Percentiles rank a stretch among this genome's conserved stretches.
phyloP scores from a whole-genome alignment of 2,113 vertebrate genomes.

The Sinocyclocheilus rhinocerous region DNA sequence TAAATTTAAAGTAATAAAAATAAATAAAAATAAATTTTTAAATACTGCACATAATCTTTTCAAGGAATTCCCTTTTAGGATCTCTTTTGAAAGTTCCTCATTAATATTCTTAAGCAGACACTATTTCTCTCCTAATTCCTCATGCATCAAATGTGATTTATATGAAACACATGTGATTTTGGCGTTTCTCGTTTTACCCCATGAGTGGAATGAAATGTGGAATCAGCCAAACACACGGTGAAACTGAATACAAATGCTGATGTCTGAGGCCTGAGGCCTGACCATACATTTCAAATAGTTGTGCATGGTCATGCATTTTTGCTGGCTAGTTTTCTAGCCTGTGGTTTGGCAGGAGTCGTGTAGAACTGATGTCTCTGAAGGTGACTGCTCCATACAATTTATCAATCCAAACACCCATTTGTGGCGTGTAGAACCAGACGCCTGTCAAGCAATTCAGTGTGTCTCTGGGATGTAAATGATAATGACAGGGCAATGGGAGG shows the following conservation, averaged over 20 bases:
- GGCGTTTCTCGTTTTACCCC: conserved; percentile 45
- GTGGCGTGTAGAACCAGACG: conserved; percentile 43
- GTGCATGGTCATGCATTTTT: conserved; percentile 59
- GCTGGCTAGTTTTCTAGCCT: conserved; percentile 48
- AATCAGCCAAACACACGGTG: conserved; percentile 50
- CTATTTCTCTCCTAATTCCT: conserved; percentile 39
- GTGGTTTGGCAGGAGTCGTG: conserved; percentile 53
- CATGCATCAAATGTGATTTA: conserved; percentile 42
- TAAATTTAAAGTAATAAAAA: not conserved
- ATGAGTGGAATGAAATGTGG: conserved; percentile 48
- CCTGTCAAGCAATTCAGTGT: conserved; percentile 37
- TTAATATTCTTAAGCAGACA: conserved; percentile 5
- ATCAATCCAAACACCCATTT: conserved; percentile 47
- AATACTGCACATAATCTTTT: not conserved
- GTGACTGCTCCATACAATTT: conserved; percentile 55
- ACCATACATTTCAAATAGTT: conserved; percentile 58
- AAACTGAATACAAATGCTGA: conserved; percentile 57
- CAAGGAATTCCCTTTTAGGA: not conserved
- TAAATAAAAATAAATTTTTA: not conserved
- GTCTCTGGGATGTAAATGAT: conserved; percentile 32
- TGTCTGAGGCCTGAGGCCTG: conserved; percentile 53
- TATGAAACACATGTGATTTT: conserved; percentile 48
- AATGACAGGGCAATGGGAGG: conserved; percentile 34
- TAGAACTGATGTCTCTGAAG: conserved; percentile 42
- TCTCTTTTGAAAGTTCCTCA: not conserved